phyloP scores from a whole-genome alignment of 1,140 invertebrate genomes.

The Euura lappo region DNA sequence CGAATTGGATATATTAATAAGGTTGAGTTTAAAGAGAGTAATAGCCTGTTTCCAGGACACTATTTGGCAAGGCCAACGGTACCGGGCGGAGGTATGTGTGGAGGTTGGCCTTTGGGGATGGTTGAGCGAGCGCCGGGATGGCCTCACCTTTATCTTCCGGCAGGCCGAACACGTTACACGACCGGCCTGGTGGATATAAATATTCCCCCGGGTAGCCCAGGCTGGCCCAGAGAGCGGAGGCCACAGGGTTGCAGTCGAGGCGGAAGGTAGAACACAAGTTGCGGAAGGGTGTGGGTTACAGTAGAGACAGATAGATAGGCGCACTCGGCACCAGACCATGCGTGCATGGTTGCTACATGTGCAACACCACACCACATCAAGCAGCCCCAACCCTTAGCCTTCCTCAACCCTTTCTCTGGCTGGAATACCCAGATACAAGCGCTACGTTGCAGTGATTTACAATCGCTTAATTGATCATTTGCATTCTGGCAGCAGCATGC shows the following conservation, averaged over 20 bases:
- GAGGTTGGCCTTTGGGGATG: background rate
- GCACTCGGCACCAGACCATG: background rate
- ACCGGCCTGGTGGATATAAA: constrained; percentile 35
- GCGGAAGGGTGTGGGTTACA: background rate
- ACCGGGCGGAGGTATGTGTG: background rate
- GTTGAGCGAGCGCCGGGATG: background rate
- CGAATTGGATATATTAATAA: background rate
- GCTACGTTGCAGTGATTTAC: constrained; percentile 46
- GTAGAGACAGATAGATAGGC: background rate
- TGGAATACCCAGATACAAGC: background rate
- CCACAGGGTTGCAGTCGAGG: constrained; percentile 8
- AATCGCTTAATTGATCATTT: constrained; percentile 56
- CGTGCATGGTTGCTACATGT: background rate
- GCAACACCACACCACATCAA: background rate
- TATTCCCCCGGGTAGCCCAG: constrained; percentile 38
- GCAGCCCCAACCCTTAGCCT: background rate
- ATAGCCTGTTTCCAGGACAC: background rate
- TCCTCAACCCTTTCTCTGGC: background rate
- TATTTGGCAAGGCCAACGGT: background rate
- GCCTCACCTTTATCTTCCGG: constrained; percentile 15
- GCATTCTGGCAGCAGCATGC: constrained; percentile 37
- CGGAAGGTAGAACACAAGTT: background rate
- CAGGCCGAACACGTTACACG: background rate
- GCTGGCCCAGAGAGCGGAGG: constrained; percentile 20
- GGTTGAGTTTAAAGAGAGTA: background rate